Percentiles rank a stretch among this genome's conserved stretches.
Conservation (phyloP, 2,113 vertebrate species). For the Nicator chloris region DNA sequence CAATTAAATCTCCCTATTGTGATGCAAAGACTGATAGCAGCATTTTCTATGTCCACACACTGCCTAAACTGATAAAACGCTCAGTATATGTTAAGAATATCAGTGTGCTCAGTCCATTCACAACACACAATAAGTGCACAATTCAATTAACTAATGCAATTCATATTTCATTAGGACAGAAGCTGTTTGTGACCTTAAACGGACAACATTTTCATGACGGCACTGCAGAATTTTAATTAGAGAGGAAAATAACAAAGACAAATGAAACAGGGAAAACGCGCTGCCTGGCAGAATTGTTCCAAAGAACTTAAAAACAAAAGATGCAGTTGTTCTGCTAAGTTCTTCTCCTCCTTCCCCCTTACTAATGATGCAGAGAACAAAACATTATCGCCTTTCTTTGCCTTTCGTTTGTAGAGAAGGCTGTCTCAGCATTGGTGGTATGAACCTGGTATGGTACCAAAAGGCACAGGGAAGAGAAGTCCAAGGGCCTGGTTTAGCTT, state of each 20-base stretch:
- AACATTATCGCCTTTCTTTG: constrained; percentile 6
- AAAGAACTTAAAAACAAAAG: constrained; percentile 56
- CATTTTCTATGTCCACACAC: neutral
- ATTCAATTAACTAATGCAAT: constrained; percentile 66
- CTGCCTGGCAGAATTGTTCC: constrained; percentile 68
- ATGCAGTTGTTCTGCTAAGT: constrained; percentile 37
- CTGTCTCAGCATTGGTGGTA: neutral
- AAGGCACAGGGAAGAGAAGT: neutral
- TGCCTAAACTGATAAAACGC: neutral
- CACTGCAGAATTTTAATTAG: constrained; percentile 60
- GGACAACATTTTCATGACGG: constrained; percentile 58
- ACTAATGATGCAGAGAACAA: constrained; percentile 20
- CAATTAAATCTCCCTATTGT: neutral
- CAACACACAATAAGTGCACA: constrained; percentile 5
- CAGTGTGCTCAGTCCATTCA: constrained; percentile 33
- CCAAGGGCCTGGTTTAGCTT: neutral
- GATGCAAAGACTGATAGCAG: constrained; percentile 3
- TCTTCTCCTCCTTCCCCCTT: constrained; percentile 37
- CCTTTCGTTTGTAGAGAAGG: neutral
- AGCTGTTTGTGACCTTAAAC: constrained; percentile 65
- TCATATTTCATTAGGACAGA: constrained; percentile 68
- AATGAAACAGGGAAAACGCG: constrained; percentile 29
- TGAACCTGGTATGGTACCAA: neutral
- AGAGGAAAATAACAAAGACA: constrained; percentile 59
- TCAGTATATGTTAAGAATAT: neutral